Conservation (phyloP, 2,113 vertebrate genomes). For the Lampris incognitus region DNA sequence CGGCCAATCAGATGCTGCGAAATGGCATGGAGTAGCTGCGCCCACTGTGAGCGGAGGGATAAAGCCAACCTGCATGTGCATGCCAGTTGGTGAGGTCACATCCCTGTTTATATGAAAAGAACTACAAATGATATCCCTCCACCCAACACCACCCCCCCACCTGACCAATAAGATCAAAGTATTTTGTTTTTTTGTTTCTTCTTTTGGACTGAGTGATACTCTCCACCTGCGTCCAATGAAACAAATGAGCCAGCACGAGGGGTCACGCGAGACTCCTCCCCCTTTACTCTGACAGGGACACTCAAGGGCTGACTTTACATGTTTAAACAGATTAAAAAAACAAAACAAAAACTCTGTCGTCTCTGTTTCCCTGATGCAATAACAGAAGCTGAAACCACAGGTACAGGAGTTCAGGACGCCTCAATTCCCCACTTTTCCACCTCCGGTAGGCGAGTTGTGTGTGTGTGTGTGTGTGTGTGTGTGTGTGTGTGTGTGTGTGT, state of each 20-base stretch:
- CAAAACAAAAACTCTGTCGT: constrained; percentile 76
- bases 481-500: not conserved
- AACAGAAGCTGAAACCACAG: constrained; percentile 72
- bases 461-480: not conserved
- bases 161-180: constrained; percentile 40
- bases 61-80: constrained; percentile 87
- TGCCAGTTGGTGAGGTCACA: constrained; percentile 84
- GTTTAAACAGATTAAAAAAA: not conserved
- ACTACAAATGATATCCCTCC: constrained; percentile 55
- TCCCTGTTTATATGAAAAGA: constrained; percentile 71
- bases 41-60: constrained; percentile 81
- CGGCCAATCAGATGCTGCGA: constrained; percentile 99
- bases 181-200: constrained; percentile 41
- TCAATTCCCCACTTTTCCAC: constrained; percentile 12
- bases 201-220: constrained; percentile 35
- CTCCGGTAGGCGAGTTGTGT: constrained; percentile 29
- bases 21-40: constrained; percentile 96
- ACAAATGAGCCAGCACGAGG: constrained; percentile 84
- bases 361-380: constrained; percentile 94
- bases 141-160: not conserved
- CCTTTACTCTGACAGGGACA: constrained; percentile 92
- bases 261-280: constrained; percentile 77
- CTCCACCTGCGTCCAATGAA: constrained; percentile 58
- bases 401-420: constrained; percentile 82
- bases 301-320: constrained; percentile 97